Conservation (phyloP, 1,140 invertebrate species). For the Lamellibrachia luymesi region DNA sequence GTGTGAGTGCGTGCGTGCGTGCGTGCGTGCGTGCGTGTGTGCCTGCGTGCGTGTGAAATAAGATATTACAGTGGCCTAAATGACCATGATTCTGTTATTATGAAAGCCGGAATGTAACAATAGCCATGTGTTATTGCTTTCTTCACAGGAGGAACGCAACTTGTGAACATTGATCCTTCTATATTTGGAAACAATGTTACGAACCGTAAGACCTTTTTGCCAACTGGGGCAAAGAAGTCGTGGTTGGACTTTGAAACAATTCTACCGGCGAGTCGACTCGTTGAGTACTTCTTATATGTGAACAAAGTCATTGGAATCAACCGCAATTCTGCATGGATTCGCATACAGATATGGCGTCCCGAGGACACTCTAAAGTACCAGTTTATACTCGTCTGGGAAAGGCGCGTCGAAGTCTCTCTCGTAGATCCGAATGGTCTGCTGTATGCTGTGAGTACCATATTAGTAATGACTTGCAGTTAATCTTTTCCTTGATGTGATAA, state of each 20-base stretch:
- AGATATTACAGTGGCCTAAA: too few species aligned
- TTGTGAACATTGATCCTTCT: not conserved
- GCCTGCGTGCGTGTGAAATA: too few species aligned
- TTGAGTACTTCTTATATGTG: not conserved
- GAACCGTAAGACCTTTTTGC: not conserved
- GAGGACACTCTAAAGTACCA: not conserved
- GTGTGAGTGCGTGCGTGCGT: too few species aligned
- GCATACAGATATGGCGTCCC: slow-evolving; percentile 7
- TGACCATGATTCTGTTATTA: too few species aligned
- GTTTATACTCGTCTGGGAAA: not conserved
- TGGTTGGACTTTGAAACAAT: slow-evolving; percentile 18
- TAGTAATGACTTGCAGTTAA: too few species aligned
- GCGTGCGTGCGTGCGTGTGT: too few species aligned
- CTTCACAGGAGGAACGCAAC: too few species aligned
- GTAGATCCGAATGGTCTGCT: not conserved
- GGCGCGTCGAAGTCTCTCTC: not conserved
- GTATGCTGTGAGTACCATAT: not conserved
- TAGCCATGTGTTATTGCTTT: too few species aligned
- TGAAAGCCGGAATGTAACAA: too few species aligned
- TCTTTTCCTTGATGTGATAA: too few species aligned
- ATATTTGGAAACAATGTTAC: slow-evolving; percentile 24
- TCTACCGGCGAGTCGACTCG: slow-evolving; percentile 10
- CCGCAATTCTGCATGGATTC: not conserved
- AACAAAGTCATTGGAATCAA: not conserved
- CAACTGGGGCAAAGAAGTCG: slow-evolving; percentile 2